A percentile compares a stretch with the other conserved stretches of the same genome.
These are phyloP conservation scores for Corapipo altera DNA, from an alignment of 2,113 vertebrate genomes.

Conservation along the genomic window DNA sequence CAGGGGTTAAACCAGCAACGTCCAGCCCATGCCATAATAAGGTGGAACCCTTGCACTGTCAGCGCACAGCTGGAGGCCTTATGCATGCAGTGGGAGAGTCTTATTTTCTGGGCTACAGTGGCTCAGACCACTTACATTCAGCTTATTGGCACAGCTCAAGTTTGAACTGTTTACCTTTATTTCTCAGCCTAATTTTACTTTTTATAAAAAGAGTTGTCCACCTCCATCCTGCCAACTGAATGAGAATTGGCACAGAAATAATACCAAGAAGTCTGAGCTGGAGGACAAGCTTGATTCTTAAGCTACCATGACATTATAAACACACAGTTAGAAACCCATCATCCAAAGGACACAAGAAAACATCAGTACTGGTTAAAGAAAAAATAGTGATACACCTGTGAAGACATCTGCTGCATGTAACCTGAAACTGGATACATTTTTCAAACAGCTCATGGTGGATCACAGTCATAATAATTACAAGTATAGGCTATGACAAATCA, in stretches of 20 bases:
- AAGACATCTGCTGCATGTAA: neutral
- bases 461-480: neutral
- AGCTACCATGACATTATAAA: neutral
- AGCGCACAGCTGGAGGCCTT: no score
- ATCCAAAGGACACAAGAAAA: neutral
- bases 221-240: neutral
- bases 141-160: neutral
- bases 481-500: neutral
- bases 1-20: neutral
- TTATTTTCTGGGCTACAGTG: neutral
- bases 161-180: neutral
- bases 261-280: neutral
- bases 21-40: fast-evolving
- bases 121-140: neutral
- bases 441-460: neutral
- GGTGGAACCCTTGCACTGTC: neutral
- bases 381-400: neutral
- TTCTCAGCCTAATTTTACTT: neutral
- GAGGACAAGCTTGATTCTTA: neutral
- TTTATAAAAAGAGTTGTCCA: neutral
- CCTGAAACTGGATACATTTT: neutral
- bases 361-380: neutral
- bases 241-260: neutral
- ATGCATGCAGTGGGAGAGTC: neutral
- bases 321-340: neutral